Base-by-base conservation (phyloP, 2,888 invertebrate genomes). In the Drosophila buzzatii region DNA sequence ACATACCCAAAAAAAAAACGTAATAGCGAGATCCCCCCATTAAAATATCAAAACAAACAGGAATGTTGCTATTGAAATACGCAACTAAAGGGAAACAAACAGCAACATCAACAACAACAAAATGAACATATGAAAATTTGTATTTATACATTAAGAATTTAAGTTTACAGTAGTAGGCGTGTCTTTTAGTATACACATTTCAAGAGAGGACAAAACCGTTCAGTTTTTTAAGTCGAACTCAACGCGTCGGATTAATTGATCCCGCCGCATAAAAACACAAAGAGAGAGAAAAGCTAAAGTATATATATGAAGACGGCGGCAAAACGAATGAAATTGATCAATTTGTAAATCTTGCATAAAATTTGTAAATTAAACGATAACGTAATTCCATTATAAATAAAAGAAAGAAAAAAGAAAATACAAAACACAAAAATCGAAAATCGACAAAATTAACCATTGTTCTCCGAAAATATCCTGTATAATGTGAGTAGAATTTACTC, bases 101-200 rank as follows among this genome's bases (percentile, higher is more conserved):
- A 45, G 12, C 20, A 45, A 23, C 23, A 20, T 20, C 62, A 70
- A 63, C 12, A 33, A n/a, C 60, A 59, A 61, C 47, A 56, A 58
- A 37, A 60, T 35, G 20, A 70, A 70, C 44, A 73, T 73, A 79
- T 68, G 71, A 51, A 66, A 76, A 72, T 56, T 49, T 89, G 81
- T 87, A 85, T 89, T 89, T 89, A 89, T 81, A 73, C 72, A 68
- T 89, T 89, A 81, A 86, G 87, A 85, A 61, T 79, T 87, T 89
- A 89, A 89, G 84, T 89, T 86, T 84, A 88, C 73, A 64, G 87
- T 76, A 64, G 87, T 84, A 85, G 74, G 70, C 74, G 89, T 86
- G 83, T 87, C 77, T 65, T 76, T 89, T 76, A 82, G 76, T 76
- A 63, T 75, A 68, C 66, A 73, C 51, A 67, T 73, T 80, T 63